Evolutionary conservation across 2,797 vertebrate genomes (phyloP).

Genomic region (Monodelphis domestica): DNA sequence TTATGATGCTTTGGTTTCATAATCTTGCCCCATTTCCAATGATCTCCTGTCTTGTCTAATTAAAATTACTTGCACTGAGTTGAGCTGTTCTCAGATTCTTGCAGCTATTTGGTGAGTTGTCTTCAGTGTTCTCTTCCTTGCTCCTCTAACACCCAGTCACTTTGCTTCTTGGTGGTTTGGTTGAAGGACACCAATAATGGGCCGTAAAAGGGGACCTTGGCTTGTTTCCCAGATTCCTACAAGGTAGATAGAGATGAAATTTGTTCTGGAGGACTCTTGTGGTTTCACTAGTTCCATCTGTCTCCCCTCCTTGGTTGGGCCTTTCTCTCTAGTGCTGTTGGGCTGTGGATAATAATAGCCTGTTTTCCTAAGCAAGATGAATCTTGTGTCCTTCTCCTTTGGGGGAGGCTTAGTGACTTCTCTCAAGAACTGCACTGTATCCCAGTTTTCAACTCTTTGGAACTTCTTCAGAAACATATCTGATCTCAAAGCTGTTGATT

Average conservation of each 20-base stretch:
- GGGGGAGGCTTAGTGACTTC: slow-evolving; percentile 17
- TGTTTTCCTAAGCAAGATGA: slow-evolving; percentile 66
- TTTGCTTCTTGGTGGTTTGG: not conserved
- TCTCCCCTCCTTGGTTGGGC: slow-evolving; percentile 31
- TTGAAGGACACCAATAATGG: not conserved
- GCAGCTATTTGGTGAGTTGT: not conserved
- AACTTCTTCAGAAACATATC: slow-evolving; percentile 47
- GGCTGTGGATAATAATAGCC: slow-evolving; percentile 62
- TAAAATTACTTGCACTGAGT: not conserved
- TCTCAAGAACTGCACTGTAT: slow-evolving; percentile 51
- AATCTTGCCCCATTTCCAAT: not conserved
- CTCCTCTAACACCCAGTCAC: no score
- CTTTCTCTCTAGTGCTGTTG: slow-evolving; percentile 35
- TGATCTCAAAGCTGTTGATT: slow-evolving; percentile 21
- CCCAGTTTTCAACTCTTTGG: slow-evolving; percentile 51
- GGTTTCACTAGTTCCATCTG: slow-evolving; percentile 8
- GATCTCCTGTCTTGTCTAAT: not conserved
- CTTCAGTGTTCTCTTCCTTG: not conserved
- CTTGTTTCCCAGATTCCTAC: slow-evolving; percentile 30
- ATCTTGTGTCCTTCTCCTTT: slow-evolving; percentile 62
- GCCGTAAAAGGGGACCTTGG: not conserved
- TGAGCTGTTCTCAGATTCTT: not conserved
- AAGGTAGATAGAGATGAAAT: not conserved
- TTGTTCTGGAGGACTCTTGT: slow-evolving; percentile 21
- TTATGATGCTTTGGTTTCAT: not conserved